Conservation (phyloP, 2,888 invertebrate genomes). For the Phania funesta region DNA sequence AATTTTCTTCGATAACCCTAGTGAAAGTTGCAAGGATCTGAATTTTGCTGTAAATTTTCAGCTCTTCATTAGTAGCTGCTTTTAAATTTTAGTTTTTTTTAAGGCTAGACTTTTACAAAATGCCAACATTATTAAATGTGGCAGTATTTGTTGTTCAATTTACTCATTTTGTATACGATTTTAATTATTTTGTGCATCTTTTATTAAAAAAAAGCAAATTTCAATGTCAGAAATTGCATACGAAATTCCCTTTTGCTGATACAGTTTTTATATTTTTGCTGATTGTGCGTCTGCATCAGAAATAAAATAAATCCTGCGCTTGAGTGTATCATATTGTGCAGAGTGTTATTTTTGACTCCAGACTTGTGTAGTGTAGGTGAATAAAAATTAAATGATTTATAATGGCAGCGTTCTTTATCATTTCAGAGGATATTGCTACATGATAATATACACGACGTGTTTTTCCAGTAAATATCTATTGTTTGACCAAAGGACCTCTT, state of each 20-base stretch:
- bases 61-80: too few relatives aligned
- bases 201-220: slow-evolving; percentile 5
- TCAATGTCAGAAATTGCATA: slow-evolving; percentile 42
- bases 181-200: neutral
- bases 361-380: slow-evolving; percentile 35
- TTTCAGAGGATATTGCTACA: slow-evolving; percentile 46
- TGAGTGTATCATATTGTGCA: neutral
- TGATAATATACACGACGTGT: slow-evolving; percentile 39
- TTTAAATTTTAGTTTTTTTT: too few relatives aligned
- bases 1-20: too few relatives aligned
- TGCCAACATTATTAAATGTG: slow-evolving; percentile 67
- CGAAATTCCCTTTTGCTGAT: slow-evolving; percentile 16
- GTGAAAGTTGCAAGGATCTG: too few relatives aligned
- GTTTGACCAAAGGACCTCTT: slow-evolving; percentile 20
- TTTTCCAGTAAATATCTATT: slow-evolving; percentile 5
- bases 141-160: slow-evolving; percentile 65
- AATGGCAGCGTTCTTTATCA: slow-evolving; percentile 65
- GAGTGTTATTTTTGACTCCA: slow-evolving; percentile 8
- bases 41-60: too few relatives aligned
- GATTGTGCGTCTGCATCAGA: slow-evolving; percentile 56
- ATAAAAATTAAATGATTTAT: slow-evolving; percentile 64
- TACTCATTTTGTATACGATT: too few relatives aligned
- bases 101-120: too few relatives aligned
- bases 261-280: slow-evolving; percentile 39
- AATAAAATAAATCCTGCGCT: slow-evolving; percentile 31